Evolutionary conservation across 2,113 vertebrate species (phyloP).

Genomic region (Condylura cristata): DNA sequence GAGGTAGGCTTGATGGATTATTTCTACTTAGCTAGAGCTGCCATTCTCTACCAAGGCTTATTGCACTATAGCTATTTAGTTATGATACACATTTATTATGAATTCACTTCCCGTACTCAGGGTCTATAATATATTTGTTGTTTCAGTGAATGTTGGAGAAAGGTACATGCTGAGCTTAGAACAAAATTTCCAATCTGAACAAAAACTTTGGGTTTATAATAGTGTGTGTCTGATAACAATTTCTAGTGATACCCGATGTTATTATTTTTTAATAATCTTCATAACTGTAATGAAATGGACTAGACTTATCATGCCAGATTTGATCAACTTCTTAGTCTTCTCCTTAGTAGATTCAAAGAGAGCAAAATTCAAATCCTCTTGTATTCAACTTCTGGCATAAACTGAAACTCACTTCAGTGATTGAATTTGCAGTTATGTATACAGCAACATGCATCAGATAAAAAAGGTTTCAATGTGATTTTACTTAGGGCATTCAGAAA

Average conservation of each 20-base stretch:
- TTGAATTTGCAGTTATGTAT: not conserved
- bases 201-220: not conserved
- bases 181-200: not conserved
- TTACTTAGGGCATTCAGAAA: slow-evolving; percentile 18
- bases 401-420: not conserved
- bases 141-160: not conserved
- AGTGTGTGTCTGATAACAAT: not conserved
- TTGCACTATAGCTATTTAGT: not conserved
- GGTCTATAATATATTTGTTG: not conserved
- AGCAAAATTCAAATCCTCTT: not conserved
- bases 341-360: not conserved
- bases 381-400: not conserved
- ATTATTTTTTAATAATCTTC: not conserved
- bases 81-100: not conserved
- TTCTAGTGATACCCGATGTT: not conserved
- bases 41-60: not conserved
- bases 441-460: not conserved
- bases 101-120: not conserved
- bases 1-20: not conserved
- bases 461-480: not conserved
- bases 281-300: not conserved
- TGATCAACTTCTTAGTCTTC: not conserved
- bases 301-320: not conserved
- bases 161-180: not conserved
- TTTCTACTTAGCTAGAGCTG: not conserved